A percentile compares a stretch with the other conserved stretches of the same genome.
Evolutionary conservation across 2,113 vertebrate species (phyloP).

Genomic region (Hypocryptadius cinnamomeus): DNA sequence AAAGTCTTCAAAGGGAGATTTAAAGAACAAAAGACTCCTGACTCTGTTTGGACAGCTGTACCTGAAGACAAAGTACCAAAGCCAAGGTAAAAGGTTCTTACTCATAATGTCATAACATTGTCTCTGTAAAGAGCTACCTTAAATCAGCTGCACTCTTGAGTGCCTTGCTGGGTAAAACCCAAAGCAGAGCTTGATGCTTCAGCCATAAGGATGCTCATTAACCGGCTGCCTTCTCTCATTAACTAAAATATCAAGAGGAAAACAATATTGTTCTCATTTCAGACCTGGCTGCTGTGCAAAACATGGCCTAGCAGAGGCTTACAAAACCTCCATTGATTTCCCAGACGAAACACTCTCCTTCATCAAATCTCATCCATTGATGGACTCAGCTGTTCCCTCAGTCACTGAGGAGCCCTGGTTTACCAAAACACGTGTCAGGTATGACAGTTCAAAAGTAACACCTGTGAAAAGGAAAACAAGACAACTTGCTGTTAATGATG

Average conservation of each 20-base stretch:
- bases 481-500: neutral
- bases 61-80: constrained; percentile 94
- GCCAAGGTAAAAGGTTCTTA: constrained; percentile 79
- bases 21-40: constrained; percentile 96
- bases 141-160: neutral
- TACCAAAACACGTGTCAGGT: constrained; percentile 98
- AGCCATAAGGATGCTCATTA: neutral
- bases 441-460: neutral
- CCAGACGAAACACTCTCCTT: constrained; percentile 94
- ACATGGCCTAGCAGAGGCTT: constrained; percentile 84
- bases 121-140: neutral
- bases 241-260: constrained; percentile 15
- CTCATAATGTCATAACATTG: neutral
- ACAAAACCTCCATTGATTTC: constrained; percentile 93
- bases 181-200: neutral
- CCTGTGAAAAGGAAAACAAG: neutral
- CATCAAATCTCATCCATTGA: constrained; percentile 96
- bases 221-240: neutral
- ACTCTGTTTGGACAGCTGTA: constrained; percentile 96
- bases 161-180: neutral
- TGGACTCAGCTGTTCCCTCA: constrained; percentile 91
- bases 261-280: constrained; percentile 64
- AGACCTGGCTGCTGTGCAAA: constrained; percentile 96
- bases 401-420: constrained; percentile 94
- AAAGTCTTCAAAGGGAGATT: constrained; percentile 91